A percentile compares a stretch with the other conserved stretches of the same genome.
phyloP scores from a whole-genome alignment of 1,140 invertebrate genomes.

The Hyles vespertilio region DNA sequence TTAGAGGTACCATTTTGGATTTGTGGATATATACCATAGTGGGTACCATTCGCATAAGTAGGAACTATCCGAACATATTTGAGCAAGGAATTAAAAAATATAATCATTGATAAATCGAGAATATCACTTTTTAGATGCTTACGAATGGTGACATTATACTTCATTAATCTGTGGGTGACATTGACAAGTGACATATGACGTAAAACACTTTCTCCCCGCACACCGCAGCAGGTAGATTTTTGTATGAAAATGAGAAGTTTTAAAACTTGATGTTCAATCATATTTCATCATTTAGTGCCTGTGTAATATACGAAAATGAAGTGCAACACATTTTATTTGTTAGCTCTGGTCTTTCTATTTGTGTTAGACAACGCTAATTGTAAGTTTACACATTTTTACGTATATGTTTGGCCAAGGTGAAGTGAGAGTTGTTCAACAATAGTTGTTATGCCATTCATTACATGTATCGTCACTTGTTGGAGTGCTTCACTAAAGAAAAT shows the following conservation, averaged over 20 bases:
- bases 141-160: too few species aligned
- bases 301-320: constrained; percentile 35
- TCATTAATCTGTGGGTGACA: too few species aligned
- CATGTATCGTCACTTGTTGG: constrained; percentile 1
- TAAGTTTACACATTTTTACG: constrained; percentile 54
- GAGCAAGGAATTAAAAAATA: too few species aligned
- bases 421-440: constrained; percentile 51
- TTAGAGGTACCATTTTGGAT: too few species aligned
- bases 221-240: neutral
- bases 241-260: constrained; percentile 35
- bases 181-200: too few species aligned
- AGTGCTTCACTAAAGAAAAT: too few species aligned
- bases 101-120: too few species aligned
- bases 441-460: neutral
- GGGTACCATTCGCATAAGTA: too few species aligned
- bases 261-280: constrained; percentile 24
- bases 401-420: constrained; percentile 61
- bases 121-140: too few species aligned
- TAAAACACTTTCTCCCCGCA: too few species aligned
- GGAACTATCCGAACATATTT: too few species aligned
- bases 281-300: constrained; percentile 11
- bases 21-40: too few species aligned
- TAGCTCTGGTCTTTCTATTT: constrained; percentile 29
- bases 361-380: constrained; percentile 40
- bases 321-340: constrained; percentile 27